Conservation (phyloP, 2,888 invertebrate genomes). For the Callyntrura sp. region DNA sequence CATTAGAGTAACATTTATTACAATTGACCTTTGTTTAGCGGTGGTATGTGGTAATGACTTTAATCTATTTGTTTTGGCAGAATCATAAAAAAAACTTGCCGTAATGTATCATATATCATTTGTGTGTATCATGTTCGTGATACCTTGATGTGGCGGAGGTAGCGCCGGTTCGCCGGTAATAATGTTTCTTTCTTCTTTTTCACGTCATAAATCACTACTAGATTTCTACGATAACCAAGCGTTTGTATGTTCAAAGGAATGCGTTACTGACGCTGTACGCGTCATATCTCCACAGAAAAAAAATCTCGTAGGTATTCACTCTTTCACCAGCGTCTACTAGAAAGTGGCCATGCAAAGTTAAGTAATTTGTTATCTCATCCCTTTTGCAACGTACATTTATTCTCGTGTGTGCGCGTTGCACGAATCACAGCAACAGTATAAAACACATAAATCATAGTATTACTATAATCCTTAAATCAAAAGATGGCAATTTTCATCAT, state of each 20-base stretch:
- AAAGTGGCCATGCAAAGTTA: background rate
- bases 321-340: background rate
- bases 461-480: conserved; percentile 46
- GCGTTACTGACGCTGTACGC: conserved; percentile 7
- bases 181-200: conserved; percentile 17
- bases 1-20: conserved; percentile 34
- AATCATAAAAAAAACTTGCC: conserved; percentile 23
- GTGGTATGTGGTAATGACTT: conserved; percentile 19
- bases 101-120: conserved; percentile 33
- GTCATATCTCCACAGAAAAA: background rate
- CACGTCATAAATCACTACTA: conserved; percentile 63
- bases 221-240: background rate
- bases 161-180: background rate
- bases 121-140: conserved; percentile 8
- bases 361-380: background rate
- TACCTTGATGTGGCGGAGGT: background rate
- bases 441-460: conserved; percentile 63
- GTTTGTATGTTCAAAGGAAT: background rate
- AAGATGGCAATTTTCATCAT: conserved; percentile 73
- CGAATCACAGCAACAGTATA: conserved; percentile 34
- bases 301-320: background rate
- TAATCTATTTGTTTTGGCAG: background rate
- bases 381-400: background rate
- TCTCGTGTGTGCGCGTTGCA: background rate
- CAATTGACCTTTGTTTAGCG: conserved; percentile 39